Percentiles rank a stretch among this genome's conserved stretches.
Conservation (phyloP, 2,113 vertebrate species). For the Eubucco bourcierii region DNA sequence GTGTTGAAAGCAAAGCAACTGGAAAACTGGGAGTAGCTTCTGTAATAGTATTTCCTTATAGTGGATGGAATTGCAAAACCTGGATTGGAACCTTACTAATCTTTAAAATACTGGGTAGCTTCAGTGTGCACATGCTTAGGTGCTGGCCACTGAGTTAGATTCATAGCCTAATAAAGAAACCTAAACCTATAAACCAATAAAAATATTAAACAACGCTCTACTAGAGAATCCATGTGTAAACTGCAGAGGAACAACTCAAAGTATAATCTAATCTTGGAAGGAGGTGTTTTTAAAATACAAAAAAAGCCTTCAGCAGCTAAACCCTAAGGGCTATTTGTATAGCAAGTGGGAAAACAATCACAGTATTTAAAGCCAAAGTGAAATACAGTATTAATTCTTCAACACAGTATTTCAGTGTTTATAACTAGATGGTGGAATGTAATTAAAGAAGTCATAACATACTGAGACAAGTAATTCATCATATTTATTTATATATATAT, state of each 20-base stretch:
- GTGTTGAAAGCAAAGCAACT: neutral
- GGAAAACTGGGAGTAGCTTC: neutral
- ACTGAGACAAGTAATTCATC: neutral
- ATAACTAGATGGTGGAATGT: neutral
- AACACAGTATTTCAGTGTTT: neutral
- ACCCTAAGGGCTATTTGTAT: neutral
- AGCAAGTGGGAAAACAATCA: neutral
- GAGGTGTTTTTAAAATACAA: neutral
- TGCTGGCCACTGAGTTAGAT: neutral
- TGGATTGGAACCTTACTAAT: neutral
- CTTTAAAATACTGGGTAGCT: neutral
- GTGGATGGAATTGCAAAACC: neutral
- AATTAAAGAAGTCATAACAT: neutral
- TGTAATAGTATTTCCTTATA: neutral
- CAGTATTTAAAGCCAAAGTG: neutral
- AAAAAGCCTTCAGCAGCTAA: rapidly evolving
- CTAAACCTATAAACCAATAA: neutral
- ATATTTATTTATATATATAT: neutral
- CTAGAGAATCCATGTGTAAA: neutral
- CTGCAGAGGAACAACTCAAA: neutral
- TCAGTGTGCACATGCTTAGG: neutral
- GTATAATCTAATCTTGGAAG: neutral
- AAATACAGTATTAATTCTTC: neutral
- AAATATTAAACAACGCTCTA: neutral
- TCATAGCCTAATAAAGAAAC: neutral